Conservation (phyloP, 2,113 vertebrate genomes). For the Cinclus cinclus region DNA sequence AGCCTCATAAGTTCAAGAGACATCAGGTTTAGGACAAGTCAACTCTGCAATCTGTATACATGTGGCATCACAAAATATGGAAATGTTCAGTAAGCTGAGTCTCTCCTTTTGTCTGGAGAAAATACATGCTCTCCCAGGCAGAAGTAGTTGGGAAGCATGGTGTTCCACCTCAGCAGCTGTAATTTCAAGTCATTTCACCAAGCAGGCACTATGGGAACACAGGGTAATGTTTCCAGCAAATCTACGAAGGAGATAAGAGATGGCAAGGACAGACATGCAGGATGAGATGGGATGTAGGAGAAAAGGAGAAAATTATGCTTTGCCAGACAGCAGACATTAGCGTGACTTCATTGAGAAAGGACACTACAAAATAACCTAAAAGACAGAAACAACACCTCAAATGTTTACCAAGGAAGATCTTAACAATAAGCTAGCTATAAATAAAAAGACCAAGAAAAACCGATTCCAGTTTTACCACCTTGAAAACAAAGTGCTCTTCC, state of each 20-base stretch:
- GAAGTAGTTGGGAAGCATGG: neutral
- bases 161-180: neutral
- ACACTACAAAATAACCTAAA: neutral
- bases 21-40: neutral
- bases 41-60: fast-evolving
- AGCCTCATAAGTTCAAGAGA: neutral
- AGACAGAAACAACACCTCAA: neutral
- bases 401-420: neutral
- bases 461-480: neutral
- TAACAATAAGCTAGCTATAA: neutral
- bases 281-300: neutral
- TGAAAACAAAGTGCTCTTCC: neutral
- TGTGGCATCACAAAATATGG: fast-evolving
- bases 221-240: neutral
- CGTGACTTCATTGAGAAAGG: neutral
- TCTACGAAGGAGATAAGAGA: neutral
- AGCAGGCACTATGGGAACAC: neutral
- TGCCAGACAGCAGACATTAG: neutral
- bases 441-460: neutral
- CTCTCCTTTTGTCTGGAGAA: neutral
- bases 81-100: neutral
- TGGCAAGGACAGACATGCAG: neutral
- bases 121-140: neutral
- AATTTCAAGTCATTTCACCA: neutral
- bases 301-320: neutral